Evolutionary conservation across 1,140 invertebrate genomes (phyloP).

Genomic region (Neuroterus valhalla): DNA sequence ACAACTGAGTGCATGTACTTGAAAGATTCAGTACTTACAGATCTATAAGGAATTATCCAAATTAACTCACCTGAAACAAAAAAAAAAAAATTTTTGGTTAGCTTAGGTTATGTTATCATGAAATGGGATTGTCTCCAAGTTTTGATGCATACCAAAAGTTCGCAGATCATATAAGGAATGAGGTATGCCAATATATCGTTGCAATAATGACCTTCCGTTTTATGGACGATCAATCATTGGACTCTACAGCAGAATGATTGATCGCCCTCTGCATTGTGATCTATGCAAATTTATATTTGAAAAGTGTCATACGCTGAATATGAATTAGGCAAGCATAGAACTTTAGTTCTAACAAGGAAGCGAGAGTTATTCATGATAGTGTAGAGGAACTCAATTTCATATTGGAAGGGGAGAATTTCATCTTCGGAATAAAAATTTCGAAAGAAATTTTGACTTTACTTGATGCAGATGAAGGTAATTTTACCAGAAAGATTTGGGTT

Average conservation of each 20-base stretch:
- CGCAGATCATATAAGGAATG: neutral
- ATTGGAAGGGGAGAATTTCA: no score
- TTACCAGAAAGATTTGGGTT: no score
- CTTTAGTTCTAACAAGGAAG: neutral
- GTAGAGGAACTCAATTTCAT: neutral
- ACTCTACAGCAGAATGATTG: slow-evolving; percentile 5
- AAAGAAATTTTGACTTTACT: no score
- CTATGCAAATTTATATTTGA: slow-evolving; percentile 29
- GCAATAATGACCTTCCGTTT: slow-evolving; percentile 3
- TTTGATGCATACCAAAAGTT: no score
- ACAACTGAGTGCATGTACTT: no score
- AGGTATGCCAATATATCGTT: slow-evolving; percentile 1
- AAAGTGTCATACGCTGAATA: slow-evolving; percentile 21
- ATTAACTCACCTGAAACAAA: slow-evolving; percentile 12
- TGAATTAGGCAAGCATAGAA: slow-evolving; percentile 5
- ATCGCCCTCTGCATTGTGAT: slow-evolving; percentile 22
- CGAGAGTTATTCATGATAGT: slow-evolving; percentile 6
- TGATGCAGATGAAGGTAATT: no score
- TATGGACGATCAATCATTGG: slow-evolving; percentile 25
- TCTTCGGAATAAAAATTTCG: no score
- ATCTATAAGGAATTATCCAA: neutral
- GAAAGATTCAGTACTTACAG: neutral
- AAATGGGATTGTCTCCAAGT: no score
- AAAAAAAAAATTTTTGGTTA: neutral
- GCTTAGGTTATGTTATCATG: no score